Evolutionary conservation across 2,113 vertebrate species (phyloP), one percentile per base, ranked within the genome.

Genomic region (Amphiprion ocellaris): DNA sequence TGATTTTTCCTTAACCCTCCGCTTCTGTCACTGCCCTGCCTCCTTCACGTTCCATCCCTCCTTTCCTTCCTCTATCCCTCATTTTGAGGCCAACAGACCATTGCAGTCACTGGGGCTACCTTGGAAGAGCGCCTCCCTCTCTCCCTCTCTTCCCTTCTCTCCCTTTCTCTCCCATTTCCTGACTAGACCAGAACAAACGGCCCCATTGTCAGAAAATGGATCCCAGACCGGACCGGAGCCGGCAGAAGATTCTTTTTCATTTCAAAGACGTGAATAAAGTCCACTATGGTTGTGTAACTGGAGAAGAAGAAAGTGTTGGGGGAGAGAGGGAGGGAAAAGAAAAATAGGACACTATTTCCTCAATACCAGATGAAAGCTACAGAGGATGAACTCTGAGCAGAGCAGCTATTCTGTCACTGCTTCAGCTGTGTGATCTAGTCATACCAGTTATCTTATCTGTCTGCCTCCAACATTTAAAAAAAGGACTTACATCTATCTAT

Each of bases 181-280:
- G 87, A 82, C 82, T 80, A 26, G 55, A 86, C 56, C 75, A 83
- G 82, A 90, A 94, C 92, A 93, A 93, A 94, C 92, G 74, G 49
- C 30, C 39, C 69, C 84, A 89, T 93, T 93, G 90, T 93, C 60
- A 80, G 88, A 79, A 90, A 93, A 90, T 90, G 77, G 81, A 83
- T 92, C 84, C 74, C 89, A 87, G 83, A 82, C 80, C 58, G 28
- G 24, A 63, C 65, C 49, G 47, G 66, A 81, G 87, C 62, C 56
- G 55, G 81, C 74, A 82, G 61, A 88, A 73, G 72, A 86, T 85
- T 92, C 47, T 76, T 87, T 89, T 84, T 87, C 67, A 49, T 76
- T 67, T 74, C 50, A 87, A 83, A 81, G 59, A 66, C 61, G 30
- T 71, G 70, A 84, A 88, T 84, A 82, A 84, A 69, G 75, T 86